Conservation (phyloP, 1,140 invertebrate species). For the Stratiolaelaps scimitus region DNA sequence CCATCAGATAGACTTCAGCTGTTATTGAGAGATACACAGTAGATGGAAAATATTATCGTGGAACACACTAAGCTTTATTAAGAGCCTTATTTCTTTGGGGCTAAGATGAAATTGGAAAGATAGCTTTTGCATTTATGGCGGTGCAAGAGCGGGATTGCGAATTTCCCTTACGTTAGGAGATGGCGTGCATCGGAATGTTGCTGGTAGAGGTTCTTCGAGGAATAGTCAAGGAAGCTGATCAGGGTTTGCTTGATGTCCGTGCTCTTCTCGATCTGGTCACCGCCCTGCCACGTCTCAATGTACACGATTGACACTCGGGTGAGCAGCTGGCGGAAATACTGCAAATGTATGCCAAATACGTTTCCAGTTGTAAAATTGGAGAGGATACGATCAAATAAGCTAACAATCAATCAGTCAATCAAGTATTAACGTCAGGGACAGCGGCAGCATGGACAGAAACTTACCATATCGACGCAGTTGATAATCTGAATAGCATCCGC, state of each 20-base stretch:
- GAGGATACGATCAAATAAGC: not conserved
- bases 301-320: slow-evolving; percentile 85
- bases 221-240: slow-evolving; percentile 77
- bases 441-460: slow-evolving; percentile 39
- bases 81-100: too few relatives aligned
- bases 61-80: too few relatives aligned
- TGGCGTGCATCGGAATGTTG: slow-evolving; percentile 76
- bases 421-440: not conserved
- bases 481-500: slow-evolving; percentile 89
- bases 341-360: slow-evolving; percentile 38
- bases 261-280: slow-evolving; percentile 62
- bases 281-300: slow-evolving; percentile 85
- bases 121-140: too few relatives aligned
- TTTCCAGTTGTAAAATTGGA: not conserved
- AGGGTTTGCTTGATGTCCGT: slow-evolving; percentile 52
- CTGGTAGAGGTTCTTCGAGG: slow-evolving; percentile 62
- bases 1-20: not conserved
- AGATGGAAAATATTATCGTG: too few relatives aligned
- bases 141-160: too few relatives aligned
- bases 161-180: slow-evolving; percentile 64
- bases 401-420: not conserved
- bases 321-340: slow-evolving; percentile 85
- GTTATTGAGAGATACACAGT: not conserved
- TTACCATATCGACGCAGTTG: slow-evolving; percentile 88
- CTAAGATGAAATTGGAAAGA: too few relatives aligned